Percentiles rank a stretch among this genome's conserved stretches.
phyloP scores from a whole-genome alignment of 1,140 invertebrate species.

The Drosophila nannoptera region DNA sequence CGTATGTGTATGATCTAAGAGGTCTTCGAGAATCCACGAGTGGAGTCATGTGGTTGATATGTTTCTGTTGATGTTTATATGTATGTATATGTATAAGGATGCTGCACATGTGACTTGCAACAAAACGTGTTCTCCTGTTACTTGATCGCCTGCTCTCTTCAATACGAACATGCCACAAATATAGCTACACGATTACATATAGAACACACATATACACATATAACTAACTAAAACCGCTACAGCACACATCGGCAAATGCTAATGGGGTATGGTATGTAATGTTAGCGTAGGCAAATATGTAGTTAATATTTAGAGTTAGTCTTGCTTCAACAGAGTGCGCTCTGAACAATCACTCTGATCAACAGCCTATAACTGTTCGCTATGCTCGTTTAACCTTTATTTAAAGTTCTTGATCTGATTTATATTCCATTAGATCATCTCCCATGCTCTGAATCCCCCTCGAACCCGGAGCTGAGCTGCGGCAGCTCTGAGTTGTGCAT shows the following conservation, averaged over 20 bases:
- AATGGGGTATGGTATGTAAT: slow-evolving; percentile 20
- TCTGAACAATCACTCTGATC: too few species aligned
- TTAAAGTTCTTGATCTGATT: slow-evolving; percentile 21
- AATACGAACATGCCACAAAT: slow-evolving; percentile 25
- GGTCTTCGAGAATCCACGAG: slow-evolving; percentile 38
- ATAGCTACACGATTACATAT: slow-evolving; percentile 46
- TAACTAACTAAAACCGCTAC: slow-evolving; percentile 24
- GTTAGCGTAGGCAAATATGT: slow-evolving; percentile 8
- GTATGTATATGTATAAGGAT: slow-evolving; percentile 35
- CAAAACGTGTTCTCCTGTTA: slow-evolving; percentile 32
- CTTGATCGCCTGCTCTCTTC: slow-evolving; percentile 17
- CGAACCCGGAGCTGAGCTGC: slow-evolving; percentile 11
- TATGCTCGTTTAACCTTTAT: slow-evolving; percentile 31
- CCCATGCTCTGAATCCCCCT: slow-evolving; percentile 6
- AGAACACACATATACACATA: slow-evolving; percentile 32
- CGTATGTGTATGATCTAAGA: slow-evolving; percentile 11
- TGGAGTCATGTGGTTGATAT: slow-evolving; percentile 59
- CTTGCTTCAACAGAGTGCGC: slow-evolving; percentile 26
- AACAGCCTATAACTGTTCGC: slow-evolving; percentile 57
- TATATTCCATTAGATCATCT: slow-evolving; percentile 18
- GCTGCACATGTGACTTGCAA: slow-evolving; percentile 32
- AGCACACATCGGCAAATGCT: too few species aligned
- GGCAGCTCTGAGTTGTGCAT: neutral
- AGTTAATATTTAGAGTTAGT: slow-evolving; percentile 52
- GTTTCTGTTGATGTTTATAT: slow-evolving; percentile 62